Base-by-base conservation (phyloP, 2,797 vertebrate species). In the Falco cherrug region DNA sequence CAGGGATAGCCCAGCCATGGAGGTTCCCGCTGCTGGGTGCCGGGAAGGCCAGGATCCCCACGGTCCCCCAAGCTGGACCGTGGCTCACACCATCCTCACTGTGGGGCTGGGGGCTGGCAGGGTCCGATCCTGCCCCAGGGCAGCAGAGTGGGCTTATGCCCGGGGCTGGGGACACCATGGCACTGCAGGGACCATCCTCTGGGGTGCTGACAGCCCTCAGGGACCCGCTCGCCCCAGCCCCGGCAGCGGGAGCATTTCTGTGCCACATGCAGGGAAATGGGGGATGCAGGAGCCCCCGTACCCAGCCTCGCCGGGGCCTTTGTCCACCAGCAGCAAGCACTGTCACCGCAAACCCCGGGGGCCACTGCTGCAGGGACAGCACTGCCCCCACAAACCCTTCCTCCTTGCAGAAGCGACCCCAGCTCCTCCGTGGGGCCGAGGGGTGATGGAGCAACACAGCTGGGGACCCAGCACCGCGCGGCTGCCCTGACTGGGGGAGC, bases 211-310 rank as follows among this genome's bases (percentile, higher is more conserved):
- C 35, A 26, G 75, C 26, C 50, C 43, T 8, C 3, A 16, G 79
- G 57, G 51, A 45, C 57, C 22, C 0, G 4, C 29, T 24, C 4
- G 0, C 53, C 67, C 64, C 4, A 19, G 39, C 12, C 31, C 33
- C 0, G 2, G 65, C 47, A 45, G 53, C 0, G 1, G 61, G 35
- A 54, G 22, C 1, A 0, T 76, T 69, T 69, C 86, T 1, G 5
- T 54, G 54, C 19, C 60, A 26, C 11, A 19, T 0, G 8, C 28
- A 47, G 74, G 51, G 50, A 78, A 74, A 51, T 0, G 0, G 28
- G 33, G 39, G 25, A 6, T 17, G 39, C 28, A 12, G 61, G 28
- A 80, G 6, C 53, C 71, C 90, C 70, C 59, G 8, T 1, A 1
- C 33, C 51, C 4, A 3, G 48, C 56, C 73, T 64, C 13, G 33